Conservation (phyloP, 2,113 vertebrate species). For the Corythaixoides concolor region DNA sequence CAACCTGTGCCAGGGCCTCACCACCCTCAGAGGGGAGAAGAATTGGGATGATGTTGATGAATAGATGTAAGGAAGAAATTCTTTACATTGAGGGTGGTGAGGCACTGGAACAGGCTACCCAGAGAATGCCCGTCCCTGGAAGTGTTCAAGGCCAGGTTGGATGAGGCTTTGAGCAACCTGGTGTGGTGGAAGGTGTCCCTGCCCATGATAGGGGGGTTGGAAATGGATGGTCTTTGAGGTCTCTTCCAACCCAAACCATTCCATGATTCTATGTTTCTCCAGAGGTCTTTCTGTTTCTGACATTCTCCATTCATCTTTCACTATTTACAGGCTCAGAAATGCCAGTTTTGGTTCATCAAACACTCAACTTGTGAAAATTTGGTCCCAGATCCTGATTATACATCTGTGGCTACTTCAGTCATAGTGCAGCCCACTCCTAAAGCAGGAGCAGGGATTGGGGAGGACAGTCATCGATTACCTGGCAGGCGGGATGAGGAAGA, state of each 20-base stretch:
- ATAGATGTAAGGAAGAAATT: too few species aligned
- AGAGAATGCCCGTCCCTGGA: too few species aligned
- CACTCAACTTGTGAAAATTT: background rate
- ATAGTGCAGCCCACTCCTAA: background rate
- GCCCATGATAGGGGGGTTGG: too few species aligned
- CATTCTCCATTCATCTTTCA: background rate
- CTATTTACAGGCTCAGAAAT: background rate
- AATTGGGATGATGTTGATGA: background rate
- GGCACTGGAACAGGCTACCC: too few species aligned
- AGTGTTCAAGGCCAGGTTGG: too few species aligned
- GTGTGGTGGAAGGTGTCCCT: too few species aligned
- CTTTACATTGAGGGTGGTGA: too few species aligned
- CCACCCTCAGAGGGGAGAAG: too few species aligned
- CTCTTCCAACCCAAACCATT: too few species aligned
- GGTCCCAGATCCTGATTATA: background rate
- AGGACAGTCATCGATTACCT: background rate
- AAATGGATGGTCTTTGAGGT: too few species aligned
- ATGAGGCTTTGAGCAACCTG: too few species aligned
- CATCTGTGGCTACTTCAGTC: background rate
- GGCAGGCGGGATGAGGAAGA: background rate
- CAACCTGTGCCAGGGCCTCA: too few species aligned
- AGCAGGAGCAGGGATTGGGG: fast-evolving
- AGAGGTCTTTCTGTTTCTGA: background rate
- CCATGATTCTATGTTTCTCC: background rate
- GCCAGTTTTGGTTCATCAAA: background rate